Conservation (phyloP, 2,797 vertebrate genomes). For the Tokudaia tokunoshimensis region DNA sequence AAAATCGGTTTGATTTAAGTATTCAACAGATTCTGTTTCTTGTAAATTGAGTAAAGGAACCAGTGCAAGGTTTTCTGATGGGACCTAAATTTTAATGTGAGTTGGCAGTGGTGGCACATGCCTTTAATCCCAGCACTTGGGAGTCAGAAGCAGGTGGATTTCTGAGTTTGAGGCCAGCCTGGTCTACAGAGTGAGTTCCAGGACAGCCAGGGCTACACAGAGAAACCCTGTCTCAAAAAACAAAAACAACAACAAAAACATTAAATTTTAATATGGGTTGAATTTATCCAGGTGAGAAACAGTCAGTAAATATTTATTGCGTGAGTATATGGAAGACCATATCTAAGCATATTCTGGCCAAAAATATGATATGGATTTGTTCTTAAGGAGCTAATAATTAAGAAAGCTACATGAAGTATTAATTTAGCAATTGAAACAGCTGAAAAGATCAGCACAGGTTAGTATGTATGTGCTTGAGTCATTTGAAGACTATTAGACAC, state of each 20-base stretch:
- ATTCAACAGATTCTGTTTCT: neutral
- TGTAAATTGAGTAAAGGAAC: neutral
- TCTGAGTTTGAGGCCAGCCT: too few species aligned
- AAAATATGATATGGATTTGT: conserved; percentile 18
- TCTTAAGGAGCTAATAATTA: neutral
- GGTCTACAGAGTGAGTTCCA: too few species aligned
- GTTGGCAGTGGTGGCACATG: neutral
- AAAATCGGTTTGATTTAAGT: conserved; percentile 21
- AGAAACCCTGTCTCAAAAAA: too few species aligned
- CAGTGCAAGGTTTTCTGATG: neutral
- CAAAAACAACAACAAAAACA: too few species aligned
- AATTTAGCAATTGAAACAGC: conserved; percentile 26
- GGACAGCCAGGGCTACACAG: too few species aligned
- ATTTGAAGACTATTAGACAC: neutral
- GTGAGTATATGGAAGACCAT: neutral
- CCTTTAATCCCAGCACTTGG: too few species aligned
- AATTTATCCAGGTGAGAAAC: neutral
- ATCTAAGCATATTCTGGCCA: neutral
- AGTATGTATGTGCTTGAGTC: neutral
- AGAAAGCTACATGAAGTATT: conserved; percentile 23
- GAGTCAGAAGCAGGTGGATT: too few species aligned
- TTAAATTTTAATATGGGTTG: conserved; percentile 27
- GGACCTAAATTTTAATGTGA: conserved; percentile 17
- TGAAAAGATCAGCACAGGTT: neutral
- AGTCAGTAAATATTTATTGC: neutral